Evolutionary conservation across 2,888 invertebrate genomes (phyloP).

Genomic region (Drosophila fulvimacula): DNA sequence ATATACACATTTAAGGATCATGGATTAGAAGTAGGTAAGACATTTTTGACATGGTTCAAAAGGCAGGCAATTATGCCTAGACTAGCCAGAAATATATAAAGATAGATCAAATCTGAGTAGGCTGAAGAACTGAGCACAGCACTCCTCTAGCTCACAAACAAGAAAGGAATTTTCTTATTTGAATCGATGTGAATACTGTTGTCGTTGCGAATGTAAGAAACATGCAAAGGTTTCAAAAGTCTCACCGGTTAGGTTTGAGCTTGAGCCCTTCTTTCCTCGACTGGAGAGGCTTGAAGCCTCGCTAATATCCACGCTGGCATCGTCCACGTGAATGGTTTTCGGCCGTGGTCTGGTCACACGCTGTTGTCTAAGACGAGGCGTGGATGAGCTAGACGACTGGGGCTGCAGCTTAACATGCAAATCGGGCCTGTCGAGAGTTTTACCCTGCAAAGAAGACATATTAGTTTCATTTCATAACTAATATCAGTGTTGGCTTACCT

Average conservation of each 20-base stretch:
- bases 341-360: constrained; percentile 90
- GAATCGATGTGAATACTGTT: constrained; percentile 6
- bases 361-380: constrained; percentile 88
- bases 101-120: too few species aligned
- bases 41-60: background rate
- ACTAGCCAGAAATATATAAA: background rate
- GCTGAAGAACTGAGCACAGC: background rate
- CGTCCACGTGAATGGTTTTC: constrained; percentile 96
- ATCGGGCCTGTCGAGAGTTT: constrained; percentile 90
- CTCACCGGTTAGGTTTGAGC: constrained; percentile 92
- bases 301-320: constrained; percentile 91
- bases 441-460: constrained; percentile 87
- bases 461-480: background rate
- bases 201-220: constrained; percentile 10
- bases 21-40: background rate
- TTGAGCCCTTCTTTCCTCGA: constrained; percentile 92
- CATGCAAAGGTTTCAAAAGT: background rate
- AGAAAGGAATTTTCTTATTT: background rate
- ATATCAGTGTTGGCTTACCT: constrained; percentile 85
- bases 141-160: constrained; percentile 8
- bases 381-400: constrained; percentile 82
- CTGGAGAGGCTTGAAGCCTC: constrained; percentile 90
- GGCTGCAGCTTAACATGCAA: constrained; percentile 87
- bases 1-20: constrained; percentile 3
- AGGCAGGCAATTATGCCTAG: background rate